Conservation (phyloP, 2,888 invertebrate species). For the Anaspis maculata region DNA sequence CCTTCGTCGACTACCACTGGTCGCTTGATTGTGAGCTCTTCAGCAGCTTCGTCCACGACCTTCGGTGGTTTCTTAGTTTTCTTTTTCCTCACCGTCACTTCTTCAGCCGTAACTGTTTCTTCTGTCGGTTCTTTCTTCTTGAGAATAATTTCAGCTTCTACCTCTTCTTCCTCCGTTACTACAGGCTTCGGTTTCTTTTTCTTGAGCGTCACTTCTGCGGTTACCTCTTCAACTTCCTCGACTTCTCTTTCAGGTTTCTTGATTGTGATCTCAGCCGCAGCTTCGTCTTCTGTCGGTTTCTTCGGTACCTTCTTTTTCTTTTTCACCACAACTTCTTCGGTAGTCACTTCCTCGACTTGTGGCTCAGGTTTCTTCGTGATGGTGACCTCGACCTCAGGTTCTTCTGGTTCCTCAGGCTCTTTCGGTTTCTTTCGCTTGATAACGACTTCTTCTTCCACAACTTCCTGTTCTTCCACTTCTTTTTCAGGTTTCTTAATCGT, state of each 20-base stretch:
- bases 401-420: constrained; percentile 13
- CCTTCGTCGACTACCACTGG: neutral
- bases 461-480: constrained; percentile 42
- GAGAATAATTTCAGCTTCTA: constrained; percentile 42
- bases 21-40: constrained; percentile 14
- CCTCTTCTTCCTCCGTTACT: constrained; percentile 37
- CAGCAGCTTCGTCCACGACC: constrained; percentile 7
- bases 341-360: constrained; percentile 8
- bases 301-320: constrained; percentile 19
- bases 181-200: constrained; percentile 35
- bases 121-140: constrained; percentile 20
- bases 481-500: constrained; percentile 31
- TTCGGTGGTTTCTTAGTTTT: constrained; percentile 6
- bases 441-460: constrained; percentile 44
- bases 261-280: constrained; percentile 28
- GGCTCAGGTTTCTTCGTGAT: constrained; percentile 16
- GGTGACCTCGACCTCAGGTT: constrained; percentile 29
- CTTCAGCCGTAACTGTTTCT: no score
- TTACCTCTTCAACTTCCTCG: constrained; percentile 34
- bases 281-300: constrained; percentile 37
- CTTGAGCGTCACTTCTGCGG: constrained; percentile 42
- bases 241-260: constrained; percentile 17
- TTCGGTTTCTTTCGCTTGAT: constrained; percentile 42
- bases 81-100: constrained; percentile 9
- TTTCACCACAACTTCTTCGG: constrained; percentile 15